Evolutionary conservation across 1,140 invertebrate species (phyloP).

Genomic region (Homarus americanus): DNA sequence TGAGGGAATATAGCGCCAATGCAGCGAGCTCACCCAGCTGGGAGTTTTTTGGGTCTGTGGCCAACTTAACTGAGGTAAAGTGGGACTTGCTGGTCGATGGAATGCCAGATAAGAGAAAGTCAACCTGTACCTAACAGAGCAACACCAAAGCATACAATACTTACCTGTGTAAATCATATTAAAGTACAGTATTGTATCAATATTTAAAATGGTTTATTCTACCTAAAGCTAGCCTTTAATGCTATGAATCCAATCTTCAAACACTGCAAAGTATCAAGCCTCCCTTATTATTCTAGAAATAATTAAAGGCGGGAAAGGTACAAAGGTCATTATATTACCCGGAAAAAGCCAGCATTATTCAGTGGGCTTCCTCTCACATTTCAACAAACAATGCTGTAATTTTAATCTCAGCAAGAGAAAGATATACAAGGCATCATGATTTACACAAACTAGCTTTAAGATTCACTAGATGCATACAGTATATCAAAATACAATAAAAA

Average conservation of each 20-base stretch:
- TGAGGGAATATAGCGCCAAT: no score
- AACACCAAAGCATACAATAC: no score
- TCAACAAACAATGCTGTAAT: background rate
- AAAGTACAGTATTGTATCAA: no score
- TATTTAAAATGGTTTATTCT: no score
- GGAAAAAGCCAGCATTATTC: background rate
- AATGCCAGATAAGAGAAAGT: no score
- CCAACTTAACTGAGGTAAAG: no score
- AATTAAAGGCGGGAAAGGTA: background rate
- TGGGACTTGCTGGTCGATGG: no score
- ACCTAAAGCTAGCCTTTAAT: background rate
- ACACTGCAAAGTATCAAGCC: background rate
- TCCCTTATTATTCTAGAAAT: background rate
- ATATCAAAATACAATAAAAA: constrained; percentile 12
- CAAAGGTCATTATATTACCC: background rate
- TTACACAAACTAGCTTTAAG: background rate
- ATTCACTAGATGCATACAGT: background rate
- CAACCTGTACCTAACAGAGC: no score
- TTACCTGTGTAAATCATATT: no score
- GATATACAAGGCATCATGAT: background rate
- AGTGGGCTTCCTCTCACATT: background rate
- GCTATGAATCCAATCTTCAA: background rate
- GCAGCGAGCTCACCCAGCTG: no score
- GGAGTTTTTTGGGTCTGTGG: no score
- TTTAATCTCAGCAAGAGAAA: background rate